Conservation (phyloP, 2,888 invertebrate species). For the Periphyllus acericola region DNA sequence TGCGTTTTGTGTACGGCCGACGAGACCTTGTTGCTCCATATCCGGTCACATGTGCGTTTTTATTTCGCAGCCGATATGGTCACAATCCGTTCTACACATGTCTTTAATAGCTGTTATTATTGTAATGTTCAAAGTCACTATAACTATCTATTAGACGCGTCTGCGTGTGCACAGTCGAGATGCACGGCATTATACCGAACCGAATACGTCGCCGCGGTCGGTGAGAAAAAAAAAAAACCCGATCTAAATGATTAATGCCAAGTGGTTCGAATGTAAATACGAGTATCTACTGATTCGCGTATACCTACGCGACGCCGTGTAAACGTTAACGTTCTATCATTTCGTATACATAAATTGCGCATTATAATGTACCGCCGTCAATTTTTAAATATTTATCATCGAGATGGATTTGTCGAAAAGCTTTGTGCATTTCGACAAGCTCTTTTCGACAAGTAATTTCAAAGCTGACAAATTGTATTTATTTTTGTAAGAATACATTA, state of each 20-base stretch:
- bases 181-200: background rate
- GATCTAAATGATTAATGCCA: slow-evolving; percentile 14
- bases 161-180: background rate
- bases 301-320: background rate
- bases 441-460: background rate
- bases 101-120: slow-evolving; percentile 56
- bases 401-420: background rate
- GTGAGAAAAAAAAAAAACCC: background rate
- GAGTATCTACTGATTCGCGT: background rate
- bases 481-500: background rate
- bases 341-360: background rate
- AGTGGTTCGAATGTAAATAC: slow-evolving; percentile 41
- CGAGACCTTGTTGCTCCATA: slow-evolving; percentile 60
- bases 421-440: background rate
- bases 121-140: slow-evolving; percentile 41
- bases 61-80: slow-evolving; percentile 51
- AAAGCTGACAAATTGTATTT: background rate
- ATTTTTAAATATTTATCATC: background rate
- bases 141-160: slow-evolving; percentile 8
- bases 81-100: slow-evolving; percentile 52
- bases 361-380: background rate
- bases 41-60: slow-evolving; percentile 55
- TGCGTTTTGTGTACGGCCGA: background rate
- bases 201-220: background rate
- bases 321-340: background rate